Evolutionary conservation across 2,888 invertebrate species (phyloP), one percentile per base, ranked within the genome.

Genomic region (Zele albiditarsus): DNA sequence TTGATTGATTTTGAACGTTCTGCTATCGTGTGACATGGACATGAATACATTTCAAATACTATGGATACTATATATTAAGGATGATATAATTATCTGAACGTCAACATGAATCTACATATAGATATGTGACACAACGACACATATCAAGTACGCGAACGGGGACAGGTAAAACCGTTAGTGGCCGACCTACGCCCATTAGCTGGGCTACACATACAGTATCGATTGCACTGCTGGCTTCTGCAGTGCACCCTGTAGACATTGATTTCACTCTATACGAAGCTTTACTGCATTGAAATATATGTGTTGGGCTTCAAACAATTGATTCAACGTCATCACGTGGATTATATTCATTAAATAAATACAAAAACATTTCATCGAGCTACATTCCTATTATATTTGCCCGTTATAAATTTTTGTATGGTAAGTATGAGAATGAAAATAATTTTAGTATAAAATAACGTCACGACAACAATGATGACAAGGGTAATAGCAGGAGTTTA

Each of bases 101-200:
- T 46, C n/a, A 20, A 23, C n/a, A 10, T 53, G 6, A n/a, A 53
- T 8, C 6, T 8, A 8, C n/a, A 53, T 53, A 53, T 53, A 20
- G 23, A 23, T 53, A 53, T 23, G 53, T 53, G 20, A 53, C 46
- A 46, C 46, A 46, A n/a, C 46, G 46, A n/a, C 46, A 46, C 46
- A 46, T 46, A 46, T 46, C 46, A 46, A n/a, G 28, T 62, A n/a
- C 6, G 31, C 12, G n/a, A 8, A 27, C 16, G 31, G 28, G 31
- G 16, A 42, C 16, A 49, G 31, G 62, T 71, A 62, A 71, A 46
- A 71, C 71, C 71, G 71, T 71, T 71, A 62, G 71, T 71, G 27
- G 28, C 69, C 71, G 62, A 71, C 71, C 62, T 62, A 73, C 77
- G 75, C 74, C 77, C 77, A 77, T 77, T 74, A 77, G 72, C 72